These are phyloP conservation scores for Diploptera punctata DNA, from an alignment of 2,888 invertebrate genomes.

Conservation along the genomic window DNA sequence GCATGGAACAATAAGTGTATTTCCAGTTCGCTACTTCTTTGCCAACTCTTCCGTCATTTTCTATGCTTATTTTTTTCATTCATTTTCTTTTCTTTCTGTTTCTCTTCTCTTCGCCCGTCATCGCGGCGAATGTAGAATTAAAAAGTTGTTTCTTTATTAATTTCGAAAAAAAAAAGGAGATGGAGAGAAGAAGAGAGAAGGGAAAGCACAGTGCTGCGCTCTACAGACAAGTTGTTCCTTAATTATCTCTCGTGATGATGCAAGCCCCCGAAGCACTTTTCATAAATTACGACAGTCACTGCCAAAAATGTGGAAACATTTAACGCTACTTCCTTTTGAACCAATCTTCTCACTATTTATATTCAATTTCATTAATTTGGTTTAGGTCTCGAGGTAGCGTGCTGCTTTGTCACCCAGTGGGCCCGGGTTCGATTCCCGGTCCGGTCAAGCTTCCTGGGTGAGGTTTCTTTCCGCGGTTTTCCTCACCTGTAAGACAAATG, in stretches of 20 bases:
- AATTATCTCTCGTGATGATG: constrained; percentile 19
- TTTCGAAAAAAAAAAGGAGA: neutral
- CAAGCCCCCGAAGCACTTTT: neutral
- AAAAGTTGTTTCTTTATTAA: constrained; percentile 10
- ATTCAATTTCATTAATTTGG: too few relatives aligned
- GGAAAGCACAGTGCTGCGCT: neutral
- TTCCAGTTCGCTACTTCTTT: constrained; percentile 4
- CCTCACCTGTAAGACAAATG: too few relatives aligned
- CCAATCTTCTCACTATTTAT: too few relatives aligned
- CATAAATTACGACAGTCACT: constrained; percentile 11
- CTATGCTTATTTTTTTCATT: constrained; percentile 16
- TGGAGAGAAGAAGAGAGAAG: neutral
- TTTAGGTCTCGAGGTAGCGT: too few relatives aligned
- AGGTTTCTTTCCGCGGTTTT: too few relatives aligned
- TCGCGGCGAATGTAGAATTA: neutral
- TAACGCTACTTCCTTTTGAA: too few relatives aligned
- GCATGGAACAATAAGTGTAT: constrained; percentile 11
- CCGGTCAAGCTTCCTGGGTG: too few relatives aligned
- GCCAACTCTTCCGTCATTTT: constrained; percentile 9
- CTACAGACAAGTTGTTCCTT: neutral
- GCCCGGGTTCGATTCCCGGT: too few relatives aligned
- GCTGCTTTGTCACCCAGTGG: too few relatives aligned
- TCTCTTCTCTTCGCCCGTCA: neutral
- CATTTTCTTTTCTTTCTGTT: neutral
- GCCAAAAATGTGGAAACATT: neutral